phyloP scores from a whole-genome alignment of 2,113 vertebrate species.

The Tyto alba region DNA sequence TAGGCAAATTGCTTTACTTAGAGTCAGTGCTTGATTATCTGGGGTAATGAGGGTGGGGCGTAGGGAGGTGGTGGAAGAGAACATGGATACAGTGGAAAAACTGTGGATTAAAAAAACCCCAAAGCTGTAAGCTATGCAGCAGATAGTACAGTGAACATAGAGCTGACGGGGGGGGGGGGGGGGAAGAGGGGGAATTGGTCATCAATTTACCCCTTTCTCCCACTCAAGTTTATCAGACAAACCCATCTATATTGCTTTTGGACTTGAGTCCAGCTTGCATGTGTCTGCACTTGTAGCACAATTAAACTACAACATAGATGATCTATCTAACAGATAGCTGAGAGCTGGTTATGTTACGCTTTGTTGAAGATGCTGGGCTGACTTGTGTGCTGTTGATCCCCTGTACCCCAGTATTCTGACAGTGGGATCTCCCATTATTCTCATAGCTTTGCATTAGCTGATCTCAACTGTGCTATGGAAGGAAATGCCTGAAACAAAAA shows the following conservation, averaged over 20 bases:
- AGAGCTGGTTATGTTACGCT: not conserved
- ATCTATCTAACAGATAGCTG: not conserved
- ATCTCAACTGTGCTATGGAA: not conserved
- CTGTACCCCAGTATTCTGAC: not conserved
- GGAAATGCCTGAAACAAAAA: not conserved
- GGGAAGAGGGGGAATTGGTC: not conserved
- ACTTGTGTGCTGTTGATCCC: not conserved
- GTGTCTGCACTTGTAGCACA: not conserved
- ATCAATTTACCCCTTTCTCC: not conserved
- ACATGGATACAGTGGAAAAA: not conserved
- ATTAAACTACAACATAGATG: not conserved
- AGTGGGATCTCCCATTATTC: not conserved
- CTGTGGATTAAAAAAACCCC: not conserved
- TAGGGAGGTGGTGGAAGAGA: not conserved
- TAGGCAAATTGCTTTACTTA: not conserved
- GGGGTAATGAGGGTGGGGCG: not conserved
- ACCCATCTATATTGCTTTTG: not conserved
- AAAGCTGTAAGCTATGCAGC: not conserved
- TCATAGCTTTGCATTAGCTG: not conserved
- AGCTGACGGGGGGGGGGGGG: not conserved
- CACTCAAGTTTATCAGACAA: not conserved
- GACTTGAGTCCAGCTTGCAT: not conserved
- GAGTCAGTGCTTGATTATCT: not conserved
- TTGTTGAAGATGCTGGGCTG: not conserved
- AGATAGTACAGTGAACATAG: not conserved